Evolutionary conservation across 2,888 invertebrate species (phyloP), one percentile per base, ranked within the genome.

Genomic region (Altica lythri): DNA sequence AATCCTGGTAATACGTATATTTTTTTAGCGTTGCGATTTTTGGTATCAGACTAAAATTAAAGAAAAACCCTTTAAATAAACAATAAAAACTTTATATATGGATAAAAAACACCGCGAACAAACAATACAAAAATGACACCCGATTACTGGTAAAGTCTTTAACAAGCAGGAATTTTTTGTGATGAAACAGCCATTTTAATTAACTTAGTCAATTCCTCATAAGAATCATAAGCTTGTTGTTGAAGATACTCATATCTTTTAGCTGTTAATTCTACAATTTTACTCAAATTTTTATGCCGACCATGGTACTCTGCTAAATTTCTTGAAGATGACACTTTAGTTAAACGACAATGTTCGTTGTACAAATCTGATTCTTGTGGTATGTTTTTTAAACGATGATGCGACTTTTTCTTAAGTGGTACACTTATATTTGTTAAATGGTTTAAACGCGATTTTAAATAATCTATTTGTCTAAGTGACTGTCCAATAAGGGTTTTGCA

Each of bases 181-280:
- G 27, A n/a, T 8, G 57, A 59, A 52, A 65, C 60, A 35, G 68
- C 66, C 43, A 69, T 44, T 52, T 68, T 67, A 22, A 70, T 52
- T 17, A 71, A 61, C 58, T 60, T 61, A 12, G 64, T 66, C 47
- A 71, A 60, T 55, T 71, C 69, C 6, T 68, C 68, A 49, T 70
- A 70, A 6, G 69, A 67, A 34, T 69, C 66, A 46, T 70, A 65
- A 8, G 69, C 67, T 52, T 69, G 67, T 45, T 64, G 60, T 55
- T 70, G 70, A 18, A 68, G 59, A 34, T 65, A 61, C 40, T 70
- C 64, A 51, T 69, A 69, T 37, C 67, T 55, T 43, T 65, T 67
- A 3, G 67, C 66, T 5, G 66, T 67, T n/a, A 71, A 46, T 48
- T 68, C 64, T 30, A 71, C 55, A 34, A 69, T 65, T 62, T 67